phyloP scores from a whole-genome alignment of 2,888 invertebrate genomes.

The Athripsodes cinereus region DNA sequence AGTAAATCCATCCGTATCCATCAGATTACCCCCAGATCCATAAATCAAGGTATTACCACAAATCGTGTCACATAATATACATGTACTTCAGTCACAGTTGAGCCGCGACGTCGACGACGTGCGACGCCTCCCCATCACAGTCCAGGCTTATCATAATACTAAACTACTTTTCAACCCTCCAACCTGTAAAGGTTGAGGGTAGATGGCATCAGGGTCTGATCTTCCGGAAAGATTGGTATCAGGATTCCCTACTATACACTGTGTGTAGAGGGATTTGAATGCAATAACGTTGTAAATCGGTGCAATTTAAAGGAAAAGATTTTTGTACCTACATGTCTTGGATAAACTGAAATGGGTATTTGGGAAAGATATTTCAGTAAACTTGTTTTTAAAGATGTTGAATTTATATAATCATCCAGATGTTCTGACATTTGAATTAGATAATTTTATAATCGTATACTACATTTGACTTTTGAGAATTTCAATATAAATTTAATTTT shows the following conservation, averaged over 20 bases:
- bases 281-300: neutral
- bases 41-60: neutral
- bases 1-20: neutral
- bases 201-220: neutral
- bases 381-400: too few species aligned
- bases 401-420: too few species aligned
- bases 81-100: neutral
- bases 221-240: neutral
- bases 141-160: constrained; percentile 1
- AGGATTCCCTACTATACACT: neutral
- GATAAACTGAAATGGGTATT: too few species aligned
- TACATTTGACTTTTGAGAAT: too few species aligned
- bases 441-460: too few species aligned
- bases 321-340: too few species aligned
- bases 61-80: constrained; percentile 1
- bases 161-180: neutral
- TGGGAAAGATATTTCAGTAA: too few species aligned
- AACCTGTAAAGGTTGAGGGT: neutral
- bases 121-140: neutral
- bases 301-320: neutral
- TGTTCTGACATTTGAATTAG: too few species aligned
- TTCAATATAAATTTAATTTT: too few species aligned
- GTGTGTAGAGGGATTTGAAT: neutral
- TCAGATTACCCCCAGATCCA: neutral
- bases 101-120: neutral